Conservation (phyloP, 2,888 invertebrate genomes). For the Drosophila anomalata region DNA sequence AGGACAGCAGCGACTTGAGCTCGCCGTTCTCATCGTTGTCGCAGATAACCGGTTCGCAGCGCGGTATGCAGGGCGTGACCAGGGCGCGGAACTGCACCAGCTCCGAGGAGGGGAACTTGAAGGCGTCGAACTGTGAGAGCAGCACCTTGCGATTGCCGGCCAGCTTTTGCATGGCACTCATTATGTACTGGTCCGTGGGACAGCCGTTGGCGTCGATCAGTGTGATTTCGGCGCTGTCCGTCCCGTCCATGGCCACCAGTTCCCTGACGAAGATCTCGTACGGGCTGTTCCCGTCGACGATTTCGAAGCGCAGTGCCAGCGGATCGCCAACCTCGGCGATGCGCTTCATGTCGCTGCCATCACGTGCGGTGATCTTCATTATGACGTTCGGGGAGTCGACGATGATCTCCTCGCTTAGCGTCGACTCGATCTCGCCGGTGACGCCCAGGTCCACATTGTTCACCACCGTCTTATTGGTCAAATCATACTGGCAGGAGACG, state of each 20-base stretch:
- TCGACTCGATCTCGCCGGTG: constrained; percentile 93
- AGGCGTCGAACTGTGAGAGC: constrained; percentile 95
- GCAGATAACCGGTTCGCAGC: constrained; percentile 95
- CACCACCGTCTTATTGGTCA: constrained; percentile 96
- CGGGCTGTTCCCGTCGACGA: constrained; percentile 94
- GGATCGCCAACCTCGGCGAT: constrained; percentile 96
- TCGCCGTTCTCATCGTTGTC: constrained; percentile 93
- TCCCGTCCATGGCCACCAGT: constrained; percentile 96
- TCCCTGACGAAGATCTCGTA: constrained; percentile 98
- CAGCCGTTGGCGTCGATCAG: constrained; percentile 96
- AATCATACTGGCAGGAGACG: constrained; percentile 96
- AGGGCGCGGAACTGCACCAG: constrained; percentile 96
- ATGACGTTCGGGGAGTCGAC: constrained; percentile 97
- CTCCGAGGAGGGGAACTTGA: constrained; percentile 97
- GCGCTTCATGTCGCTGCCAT: constrained; percentile 92
- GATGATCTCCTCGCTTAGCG: constrained; percentile 93
- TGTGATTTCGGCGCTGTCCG: constrained; percentile 95
- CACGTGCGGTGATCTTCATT: constrained; percentile 95
- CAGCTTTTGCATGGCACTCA: constrained; percentile 96
- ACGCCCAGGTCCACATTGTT: constrained; percentile 95
- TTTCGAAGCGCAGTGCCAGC: constrained; percentile 94
- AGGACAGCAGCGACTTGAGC: constrained; percentile 92
- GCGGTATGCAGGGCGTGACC: constrained; percentile 96
- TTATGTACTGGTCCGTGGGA: constrained; percentile 96
- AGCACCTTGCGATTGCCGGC: constrained; percentile 91